Conservation (phyloP, 2,113 vertebrate species). For the Perccottus glenii region DNA sequence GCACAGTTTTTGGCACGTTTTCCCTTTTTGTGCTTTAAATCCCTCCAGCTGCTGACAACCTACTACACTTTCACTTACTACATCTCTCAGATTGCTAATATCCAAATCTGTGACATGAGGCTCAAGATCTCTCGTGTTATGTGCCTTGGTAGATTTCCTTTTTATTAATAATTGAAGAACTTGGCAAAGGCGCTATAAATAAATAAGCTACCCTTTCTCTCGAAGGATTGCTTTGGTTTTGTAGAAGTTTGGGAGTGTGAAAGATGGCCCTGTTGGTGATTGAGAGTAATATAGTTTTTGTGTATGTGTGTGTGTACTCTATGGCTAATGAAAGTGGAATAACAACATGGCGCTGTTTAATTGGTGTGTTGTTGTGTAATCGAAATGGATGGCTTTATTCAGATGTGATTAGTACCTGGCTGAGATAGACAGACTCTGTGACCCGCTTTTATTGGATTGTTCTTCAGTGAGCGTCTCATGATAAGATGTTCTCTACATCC, state of each 20-base stretch:
- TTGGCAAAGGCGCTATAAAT: conserved; percentile 65
- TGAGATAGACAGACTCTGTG: conserved; percentile 38
- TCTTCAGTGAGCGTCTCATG: conserved; percentile 43
- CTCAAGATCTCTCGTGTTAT: conserved; percentile 47
- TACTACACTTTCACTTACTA: conserved; percentile 26
- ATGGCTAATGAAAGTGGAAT: conserved; percentile 66
- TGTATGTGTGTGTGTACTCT: conserved; percentile 17
- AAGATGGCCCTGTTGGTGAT: conserved; percentile 7
- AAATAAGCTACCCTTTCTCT: conserved; percentile 56
- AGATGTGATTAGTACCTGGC: conserved; percentile 59
- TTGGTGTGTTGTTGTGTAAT: conserved; percentile 62
- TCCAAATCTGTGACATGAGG: conserved; percentile 44
- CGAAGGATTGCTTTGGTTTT: conserved; percentile 46
- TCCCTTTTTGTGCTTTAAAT: conserved; percentile 34
- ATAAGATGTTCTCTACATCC: conserved; percentile 21
- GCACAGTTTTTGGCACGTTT: conserved; percentile 8
- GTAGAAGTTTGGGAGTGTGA: conserved; percentile 26
- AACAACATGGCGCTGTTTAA: conserved; percentile 66
- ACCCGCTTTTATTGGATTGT: conserved; percentile 64
- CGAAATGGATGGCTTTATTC: conserved; percentile 65
- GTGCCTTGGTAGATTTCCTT: conserved; percentile 58
- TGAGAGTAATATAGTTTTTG: conserved; percentile 28
- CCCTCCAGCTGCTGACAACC: conserved; percentile 21
- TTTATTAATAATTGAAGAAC: conserved; percentile 68
- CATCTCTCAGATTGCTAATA: conserved; percentile 47